Evolutionary conservation across 2,797 vertebrate genomes (phyloP), one percentile per base, ranked within the genome.

Genomic region (Pterois miles): DNA sequence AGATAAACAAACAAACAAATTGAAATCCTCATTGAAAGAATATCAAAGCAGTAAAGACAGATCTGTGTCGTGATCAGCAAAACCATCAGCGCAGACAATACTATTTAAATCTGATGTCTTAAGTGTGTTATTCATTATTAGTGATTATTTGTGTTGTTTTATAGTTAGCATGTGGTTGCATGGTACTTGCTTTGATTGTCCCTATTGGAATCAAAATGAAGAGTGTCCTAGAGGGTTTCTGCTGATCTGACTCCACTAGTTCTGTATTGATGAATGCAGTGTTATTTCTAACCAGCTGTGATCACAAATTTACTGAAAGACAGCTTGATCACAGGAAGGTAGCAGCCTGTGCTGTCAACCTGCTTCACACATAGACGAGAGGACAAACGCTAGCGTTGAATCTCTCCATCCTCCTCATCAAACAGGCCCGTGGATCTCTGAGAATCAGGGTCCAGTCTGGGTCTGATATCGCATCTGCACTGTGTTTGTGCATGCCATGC

Each of bases 401-500:
- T 76, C 56, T 59, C 64, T 73, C 38, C 53, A 25, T 76, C 60
- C 33, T 62, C 57, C 71, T 82, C 77, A 90, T 92, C 77, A 86
- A 88, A 87, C 54, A 60, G 54, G 2, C 65, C 77, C 2, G 11
- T 65, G 63, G 85, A 83, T 76, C 54, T 79, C 36, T 89, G 83
- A 67, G 73, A 89, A 86, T 68, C 77, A 76, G 84, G 36, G 53
- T 85, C 74, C 74, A 80, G 59, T 82, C 67, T 80, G n/a, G n/a
- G n/a, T n/a, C n/a, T n/a, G n/a, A n/a, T n/a, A n/a, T n/a, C n/a
- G 59, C 88, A 89, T 91, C 84, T 91, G 92, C 34, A 31, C 76
- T 63, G 81, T 92, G 90, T 93, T 93, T 92, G 87, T 86, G 88
- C 88, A 83, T 86, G 89, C 89, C 87, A 81, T 62, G 85, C 91